Evolutionary conservation across 2,888 invertebrate genomes (phyloP).

Genomic region (Drosophila incognita): DNA sequence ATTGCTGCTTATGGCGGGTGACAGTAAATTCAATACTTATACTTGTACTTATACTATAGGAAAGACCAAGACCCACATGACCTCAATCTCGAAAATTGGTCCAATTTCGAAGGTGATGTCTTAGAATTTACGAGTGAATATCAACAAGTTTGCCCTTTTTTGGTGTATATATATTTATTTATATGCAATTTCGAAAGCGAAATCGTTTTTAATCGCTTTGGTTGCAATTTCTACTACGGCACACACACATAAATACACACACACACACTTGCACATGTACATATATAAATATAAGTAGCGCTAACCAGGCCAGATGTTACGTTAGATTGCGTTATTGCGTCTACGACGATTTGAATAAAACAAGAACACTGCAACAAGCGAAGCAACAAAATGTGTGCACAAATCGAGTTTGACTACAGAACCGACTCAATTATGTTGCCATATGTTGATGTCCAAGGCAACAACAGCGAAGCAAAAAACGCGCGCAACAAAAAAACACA

Average conservation of each 20-base stretch:
- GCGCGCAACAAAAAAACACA: conserved; percentile 51
- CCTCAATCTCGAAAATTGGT: neutral
- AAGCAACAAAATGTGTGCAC: conserved; percentile 28
- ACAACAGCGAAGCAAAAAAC: conserved; percentile 23
- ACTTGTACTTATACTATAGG: neutral
- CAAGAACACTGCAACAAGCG: conserved; percentile 27
- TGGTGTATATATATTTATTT: neutral
- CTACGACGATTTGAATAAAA: conserved; percentile 47
- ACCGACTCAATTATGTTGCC: conserved; percentile 64
- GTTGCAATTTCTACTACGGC: neutral
- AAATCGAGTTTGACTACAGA: conserved; percentile 54
- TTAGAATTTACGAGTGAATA: neutral
- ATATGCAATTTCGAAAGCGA: conserved; percentile 29
- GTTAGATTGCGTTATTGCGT: conserved; percentile 41
- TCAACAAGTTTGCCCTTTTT: neutral
- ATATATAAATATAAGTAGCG: conserved; percentile 3
- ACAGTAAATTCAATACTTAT: neutral
- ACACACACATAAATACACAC: neutral
- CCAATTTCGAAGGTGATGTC: neutral
- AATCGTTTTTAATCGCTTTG: conserved; percentile 17
- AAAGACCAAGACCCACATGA: neutral
- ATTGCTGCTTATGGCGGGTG: neutral
- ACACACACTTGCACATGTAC: no score
- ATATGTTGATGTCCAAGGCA: conserved; percentile 60
- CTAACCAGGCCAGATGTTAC: conserved; percentile 54